phyloP scores from a whole-genome alignment of 2,797 vertebrate genomes.

The Acanthornis magna region DNA sequence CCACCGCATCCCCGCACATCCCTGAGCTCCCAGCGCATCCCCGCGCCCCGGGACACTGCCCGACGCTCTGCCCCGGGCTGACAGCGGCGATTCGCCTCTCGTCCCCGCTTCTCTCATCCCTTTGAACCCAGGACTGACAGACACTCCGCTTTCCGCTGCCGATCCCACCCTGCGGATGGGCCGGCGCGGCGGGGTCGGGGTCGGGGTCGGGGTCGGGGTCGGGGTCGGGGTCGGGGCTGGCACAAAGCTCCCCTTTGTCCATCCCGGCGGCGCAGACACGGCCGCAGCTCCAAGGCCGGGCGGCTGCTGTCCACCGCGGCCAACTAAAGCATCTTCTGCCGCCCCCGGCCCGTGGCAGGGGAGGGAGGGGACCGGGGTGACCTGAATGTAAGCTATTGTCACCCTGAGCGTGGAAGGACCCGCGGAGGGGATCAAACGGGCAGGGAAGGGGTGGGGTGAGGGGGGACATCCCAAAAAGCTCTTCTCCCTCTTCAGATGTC shows the following conservation, averaged over 20 bases:
- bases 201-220: no score
- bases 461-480: constrained; percentile 75
- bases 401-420: constrained; percentile 65
- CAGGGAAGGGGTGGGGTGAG: not conserved
- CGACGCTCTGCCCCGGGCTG: not conserved
- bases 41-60: fast-evolving
- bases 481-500: constrained; percentile 74
- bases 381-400: constrained; percentile 80
- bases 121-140: constrained; percentile 14
- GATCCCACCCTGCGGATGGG: not conserved
- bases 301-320: constrained; percentile 5
- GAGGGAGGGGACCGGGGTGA: constrained; percentile 2
- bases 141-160: not conserved
- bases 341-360: not conserved
- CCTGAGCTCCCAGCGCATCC: not conserved
- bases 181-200: no score
- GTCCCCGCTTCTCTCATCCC: not conserved
- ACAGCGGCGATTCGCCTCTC: not conserved
- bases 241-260: constrained; percentile 77
- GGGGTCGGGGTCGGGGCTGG: not conserved
- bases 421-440: constrained; percentile 75
- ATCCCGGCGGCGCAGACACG: not conserved
- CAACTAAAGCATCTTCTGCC: constrained; percentile 55
- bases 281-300: constrained; percentile 27
- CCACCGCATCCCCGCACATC: no score